A percentile compares a stretch with the other conserved stretches of the same genome.
These are phyloP conservation scores for Oryzaephilus surinamensis DNA, from an alignment of 1,140 invertebrate species.

Conservation along the genomic window DNA sequence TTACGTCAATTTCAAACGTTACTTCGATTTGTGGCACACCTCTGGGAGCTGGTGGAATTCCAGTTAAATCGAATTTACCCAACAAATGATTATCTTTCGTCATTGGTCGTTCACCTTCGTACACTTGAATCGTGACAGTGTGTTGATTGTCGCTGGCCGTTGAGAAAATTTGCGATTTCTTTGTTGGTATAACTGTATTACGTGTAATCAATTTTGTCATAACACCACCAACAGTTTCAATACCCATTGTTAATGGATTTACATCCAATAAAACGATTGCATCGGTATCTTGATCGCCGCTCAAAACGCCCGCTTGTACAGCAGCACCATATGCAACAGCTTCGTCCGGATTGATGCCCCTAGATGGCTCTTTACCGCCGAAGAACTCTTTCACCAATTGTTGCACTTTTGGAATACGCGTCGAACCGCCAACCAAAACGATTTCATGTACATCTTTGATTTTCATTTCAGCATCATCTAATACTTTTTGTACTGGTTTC, in stretches of 20 bases:
- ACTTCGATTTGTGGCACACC: conserved; percentile 99
- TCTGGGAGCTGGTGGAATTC: conserved; percentile 93
- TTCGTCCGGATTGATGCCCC: conserved; percentile 98
- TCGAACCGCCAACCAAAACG: conserved; percentile 96
- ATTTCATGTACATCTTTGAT: conserved; percentile 99
- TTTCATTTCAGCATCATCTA: conserved; percentile 98
- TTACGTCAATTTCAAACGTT: conserved; percentile 98
- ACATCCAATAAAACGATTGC: conserved; percentile 96
- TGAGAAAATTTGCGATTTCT: conserved; percentile 99
- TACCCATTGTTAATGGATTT: conserved; percentile 96
- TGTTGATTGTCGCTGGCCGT: conserved; percentile 98
- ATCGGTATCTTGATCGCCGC: conserved; percentile 86
- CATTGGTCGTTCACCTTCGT: conserved; percentile 97
- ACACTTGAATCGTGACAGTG: conserved; percentile 97
- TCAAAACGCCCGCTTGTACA: conserved; percentile 91
- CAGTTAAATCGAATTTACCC: conserved; percentile 95
- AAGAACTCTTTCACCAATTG: conserved; percentile 99
- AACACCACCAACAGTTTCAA: conserved; percentile 98
- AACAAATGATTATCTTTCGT: conserved; percentile 97
- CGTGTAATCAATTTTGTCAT: conserved; percentile 98
- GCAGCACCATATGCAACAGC: conserved; percentile 97
- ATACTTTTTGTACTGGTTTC: conserved; percentile 91
- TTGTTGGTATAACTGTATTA: conserved; percentile 99
- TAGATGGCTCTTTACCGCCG: conserved; percentile 92
- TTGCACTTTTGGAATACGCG: conserved; percentile 98